Evolutionary conservation across 2,888 invertebrate genomes (phyloP), one percentile per base, ranked within the genome.

Genomic region (Abscondita cerata): DNA sequence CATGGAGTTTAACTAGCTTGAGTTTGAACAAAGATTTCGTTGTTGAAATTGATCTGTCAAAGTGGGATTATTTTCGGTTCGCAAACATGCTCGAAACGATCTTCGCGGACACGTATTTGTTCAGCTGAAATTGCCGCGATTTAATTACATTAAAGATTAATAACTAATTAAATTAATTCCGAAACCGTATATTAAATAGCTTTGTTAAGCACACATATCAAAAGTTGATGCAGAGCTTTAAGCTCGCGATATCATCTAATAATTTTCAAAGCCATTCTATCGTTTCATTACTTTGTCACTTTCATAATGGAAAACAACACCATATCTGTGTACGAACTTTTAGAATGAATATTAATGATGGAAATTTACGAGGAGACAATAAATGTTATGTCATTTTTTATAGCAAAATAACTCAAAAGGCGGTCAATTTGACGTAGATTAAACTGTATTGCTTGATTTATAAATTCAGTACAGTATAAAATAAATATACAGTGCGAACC

Each of bases 1-100:
- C 64, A 59, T 58, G 33, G 57, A 31, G 48, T 53, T 57, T 54
- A 58, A 50, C 56, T 56, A 62, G 48, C 57, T 47, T 52, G 34
- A 19, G 6, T 11, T 25, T 36, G 59, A 53, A 59, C 52, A 59
- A 59, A 52, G 59, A 53, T 48, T 40, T 33, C 13, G 20, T 13
- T 25, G 52, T 34, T 36, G 18, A 44, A 46, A 52, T 44, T 31
- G 58, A 34, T 11, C 58, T 34, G 34, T 44, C 57, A 18, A 36
- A n/a, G 46, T 47, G 38, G 25, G 48, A 41, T 55, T 55, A 48
- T 47, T 47, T 55, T 40, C 44, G 41, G 13, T 20, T 25, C n/a
- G 33, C 15, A 18, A 15, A 25, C 31, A 31, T 16, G 38, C n/a
- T 11, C 25, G 25, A 34, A 52, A 52, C 41, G 16, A 8, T 15